Evolutionary conservation across 2,113 vertebrate genomes (phyloP).

Genomic region (Lanius collurio): DNA sequence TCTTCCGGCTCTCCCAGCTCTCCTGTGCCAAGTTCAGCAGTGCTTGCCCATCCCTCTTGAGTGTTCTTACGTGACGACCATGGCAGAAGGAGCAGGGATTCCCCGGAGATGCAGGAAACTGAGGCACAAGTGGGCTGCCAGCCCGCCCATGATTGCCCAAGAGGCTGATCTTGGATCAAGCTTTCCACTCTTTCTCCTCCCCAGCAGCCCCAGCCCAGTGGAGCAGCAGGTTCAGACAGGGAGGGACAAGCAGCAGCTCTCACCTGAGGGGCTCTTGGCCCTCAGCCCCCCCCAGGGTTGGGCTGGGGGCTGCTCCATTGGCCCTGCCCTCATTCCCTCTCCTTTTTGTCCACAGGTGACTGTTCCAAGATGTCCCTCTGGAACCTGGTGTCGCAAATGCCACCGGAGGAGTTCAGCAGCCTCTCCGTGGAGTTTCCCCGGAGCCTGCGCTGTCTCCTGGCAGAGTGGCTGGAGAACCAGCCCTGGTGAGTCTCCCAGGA

Average conservation of each 20-base stretch:
- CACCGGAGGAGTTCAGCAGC: constrained; percentile 64
- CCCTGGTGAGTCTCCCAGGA: constrained; percentile 70
- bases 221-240: not conserved
- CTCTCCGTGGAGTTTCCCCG: constrained; percentile 68
- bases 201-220: not conserved
- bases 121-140: not conserved
- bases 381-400: constrained; percentile 70
- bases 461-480: constrained; percentile 77
- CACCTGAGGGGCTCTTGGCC: fast-evolving
- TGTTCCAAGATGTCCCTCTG: constrained; percentile 73
- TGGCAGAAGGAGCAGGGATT: not conserved
- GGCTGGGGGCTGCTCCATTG: not conserved
- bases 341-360: not conserved
- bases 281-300: fast-evolving
- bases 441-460: constrained; percentile 72
- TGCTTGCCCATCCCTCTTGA: fast-evolving
- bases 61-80: fast-evolving
- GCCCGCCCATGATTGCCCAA: constrained; percentile 16
- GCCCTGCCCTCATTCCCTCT: not conserved
- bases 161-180: not conserved
- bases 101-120: not conserved
- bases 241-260: not conserved
- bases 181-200: not conserved
- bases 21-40: not conserved
- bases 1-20: not conserved